These are phyloP conservation scores for Eupithecia exiguata DNA, from an alignment of 2,888 invertebrate species.

Conservation along the genomic window DNA sequence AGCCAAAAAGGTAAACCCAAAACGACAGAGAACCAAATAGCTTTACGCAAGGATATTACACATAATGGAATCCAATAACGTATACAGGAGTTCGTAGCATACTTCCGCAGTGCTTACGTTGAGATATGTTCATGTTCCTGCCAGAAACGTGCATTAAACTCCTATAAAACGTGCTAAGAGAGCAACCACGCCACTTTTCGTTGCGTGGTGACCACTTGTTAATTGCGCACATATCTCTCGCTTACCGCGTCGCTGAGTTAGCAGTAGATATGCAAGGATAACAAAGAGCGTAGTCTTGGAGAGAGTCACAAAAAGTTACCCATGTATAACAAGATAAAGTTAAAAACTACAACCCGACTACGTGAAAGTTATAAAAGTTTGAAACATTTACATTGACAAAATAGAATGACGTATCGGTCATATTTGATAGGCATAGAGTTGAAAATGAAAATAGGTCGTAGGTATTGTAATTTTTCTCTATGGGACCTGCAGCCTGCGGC, in stretches of 20 bases:
- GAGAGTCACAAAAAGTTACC: background rate
- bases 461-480: no score
- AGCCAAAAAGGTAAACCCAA: conserved; percentile 12
- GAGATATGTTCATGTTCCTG: background rate
- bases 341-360: no score
- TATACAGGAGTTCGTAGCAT: background rate
- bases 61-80: conserved; percentile 11
- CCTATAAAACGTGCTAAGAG: background rate
- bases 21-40: conserved; percentile 38
- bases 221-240: background rate
- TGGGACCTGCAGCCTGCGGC: no score
- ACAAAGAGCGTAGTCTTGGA: background rate
- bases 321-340: no score
- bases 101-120: background rate
- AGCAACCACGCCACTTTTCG: background rate
- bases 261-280: background rate
- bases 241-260: background rate
- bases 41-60: conserved; percentile 15
- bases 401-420: no score
- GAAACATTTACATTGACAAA: no score
- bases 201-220: background rate
- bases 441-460: no score
- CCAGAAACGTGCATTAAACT: background rate
- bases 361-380: no score
- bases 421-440: no score